Base-by-base conservation (phyloP, 2,797 vertebrate species). In the Hyperoplus lanceolatus region DNA sequence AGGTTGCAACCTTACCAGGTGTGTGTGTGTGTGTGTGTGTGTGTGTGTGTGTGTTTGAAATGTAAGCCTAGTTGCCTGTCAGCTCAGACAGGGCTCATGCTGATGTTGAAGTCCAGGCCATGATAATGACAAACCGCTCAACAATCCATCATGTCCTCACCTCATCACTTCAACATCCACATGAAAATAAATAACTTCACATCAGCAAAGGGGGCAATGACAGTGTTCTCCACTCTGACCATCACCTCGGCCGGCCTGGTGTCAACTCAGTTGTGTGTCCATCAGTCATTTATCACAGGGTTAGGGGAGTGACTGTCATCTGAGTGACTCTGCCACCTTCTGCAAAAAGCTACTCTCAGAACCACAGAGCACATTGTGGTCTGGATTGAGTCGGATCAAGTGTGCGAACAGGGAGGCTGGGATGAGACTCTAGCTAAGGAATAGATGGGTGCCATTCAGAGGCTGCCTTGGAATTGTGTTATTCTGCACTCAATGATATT, bases 381-480 rank as follows among this genome's bases (percentile, higher is more conserved):
- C 62, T 6, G 74, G 77, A 82, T 67, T 41, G 82, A 81, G 59
- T 70, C 0, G 72, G 85, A 82, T 87, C 78, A 83, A 74, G 67
- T 36, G 70, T 16, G 57, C 81, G 39, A 48, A 87, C 69, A 6
- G 79, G 51, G 39, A 45, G 43, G 57, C 5, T 18, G 48, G 46
- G 63, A 51, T n/a, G 48, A 51, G 49, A 54, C 74, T 82, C 18
- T 3, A 16, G 38, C 42, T 39, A 0, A 72, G 43, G 57, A 72
- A 61, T 8, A 59, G 60, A 75, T 16, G 51, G 55, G 54, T 36
- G 70, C 51, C 21, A 46, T 66, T 80, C 43, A 49, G 11, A 55
- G 43, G 66, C 51, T 41, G 18, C 39, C 48, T n/a, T 15, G 36
- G 21, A 41, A 39, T 51, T 39, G 29, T n/a, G 29, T 57, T 71